Percentiles rank a stretch among this genome's conserved stretches.
Evolutionary conservation across 2,888 invertebrate genomes (phyloP).

Genomic region (Taphrorychus bicolor): DNA sequence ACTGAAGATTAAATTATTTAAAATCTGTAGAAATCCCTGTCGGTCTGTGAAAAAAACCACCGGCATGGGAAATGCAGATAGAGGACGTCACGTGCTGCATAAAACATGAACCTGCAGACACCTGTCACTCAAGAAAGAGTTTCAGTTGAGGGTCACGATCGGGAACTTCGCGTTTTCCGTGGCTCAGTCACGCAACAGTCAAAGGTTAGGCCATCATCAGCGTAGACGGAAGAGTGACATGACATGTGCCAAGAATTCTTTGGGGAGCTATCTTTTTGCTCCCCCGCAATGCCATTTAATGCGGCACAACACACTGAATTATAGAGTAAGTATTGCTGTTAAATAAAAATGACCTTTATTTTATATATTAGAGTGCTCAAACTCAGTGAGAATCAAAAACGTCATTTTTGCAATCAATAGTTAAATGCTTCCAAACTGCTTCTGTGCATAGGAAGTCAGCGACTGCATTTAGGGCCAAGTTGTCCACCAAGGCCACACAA

Average conservation of each 20-base stretch:
- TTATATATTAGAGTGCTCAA: too few relatives aligned
- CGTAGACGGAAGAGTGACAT: background rate
- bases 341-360: too few relatives aligned
- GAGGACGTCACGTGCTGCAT: slow-evolving; percentile 45
- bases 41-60: background rate
- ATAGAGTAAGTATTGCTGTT: too few relatives aligned
- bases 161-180: slow-evolving; percentile 25
- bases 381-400: too few relatives aligned
- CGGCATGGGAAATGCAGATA: background rate
- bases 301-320: too few relatives aligned
- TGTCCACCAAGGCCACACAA: too few relatives aligned
- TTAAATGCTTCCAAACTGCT: too few relatives aligned
- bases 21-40: background rate
- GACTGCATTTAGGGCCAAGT: too few relatives aligned
- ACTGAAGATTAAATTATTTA: background rate
- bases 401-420: too few relatives aligned
- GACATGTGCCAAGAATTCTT: background rate
- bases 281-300: too few relatives aligned
- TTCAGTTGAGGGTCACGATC: slow-evolving; percentile 26
- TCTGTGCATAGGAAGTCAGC: too few relatives aligned
- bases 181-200: slow-evolving; percentile 20
- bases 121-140: slow-evolving; percentile 43
- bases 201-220: background rate
- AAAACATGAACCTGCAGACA: slow-evolving; percentile 47
- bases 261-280: background rate